These are phyloP conservation scores for Halichondria panicea DNA, from an alignment of 37 sponge, comb jelly and placozoan genomes.

Conservation along the genomic window DNA sequence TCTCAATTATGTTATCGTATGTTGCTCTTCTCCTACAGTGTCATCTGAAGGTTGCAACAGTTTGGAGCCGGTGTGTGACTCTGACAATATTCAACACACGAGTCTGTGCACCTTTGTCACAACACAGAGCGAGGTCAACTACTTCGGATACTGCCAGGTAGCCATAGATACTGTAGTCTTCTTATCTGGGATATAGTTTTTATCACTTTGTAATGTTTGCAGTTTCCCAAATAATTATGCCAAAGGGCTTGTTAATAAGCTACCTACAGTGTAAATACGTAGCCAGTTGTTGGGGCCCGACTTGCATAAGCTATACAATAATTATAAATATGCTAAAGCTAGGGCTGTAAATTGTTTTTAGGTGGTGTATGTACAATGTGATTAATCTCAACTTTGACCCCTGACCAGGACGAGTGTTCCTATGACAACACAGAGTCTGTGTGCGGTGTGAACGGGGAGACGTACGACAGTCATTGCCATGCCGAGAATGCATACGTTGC, in stretches of 20 bases:
- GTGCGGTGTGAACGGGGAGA: constrained; percentile 71
- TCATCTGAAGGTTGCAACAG: too few species aligned
- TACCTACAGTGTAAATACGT: too few species aligned
- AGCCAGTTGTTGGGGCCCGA: too few species aligned
- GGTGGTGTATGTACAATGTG: too few species aligned
- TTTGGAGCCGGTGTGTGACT: constrained; percentile 39
- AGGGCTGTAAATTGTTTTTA: too few species aligned
- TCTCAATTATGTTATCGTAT: too few species aligned
- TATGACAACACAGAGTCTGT: constrained; percentile 2
- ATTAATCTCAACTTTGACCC: too few species aligned
- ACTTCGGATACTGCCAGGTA: constrained; percentile 62
- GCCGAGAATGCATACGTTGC: constrained; percentile 26
- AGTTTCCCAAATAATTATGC: too few species aligned
- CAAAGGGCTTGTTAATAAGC: too few species aligned
- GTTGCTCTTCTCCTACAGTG: too few species aligned
- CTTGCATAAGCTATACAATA: too few species aligned
- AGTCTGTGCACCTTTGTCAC: constrained; percentile 27
- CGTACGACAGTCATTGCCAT: constrained; percentile 53
- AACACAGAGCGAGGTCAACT: constrained; percentile 34
- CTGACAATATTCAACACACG: constrained; percentile 17
- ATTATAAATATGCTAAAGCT: too few species aligned
- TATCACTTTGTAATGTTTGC: neutral
- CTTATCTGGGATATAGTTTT: neutral
- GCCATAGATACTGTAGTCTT: neutral
- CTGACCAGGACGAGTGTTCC: constrained; percentile 42